These are phyloP conservation scores for Propithecus coquereli DNA, from an alignment of 2,113 vertebrate genomes.

Conservation along the genomic window DNA sequence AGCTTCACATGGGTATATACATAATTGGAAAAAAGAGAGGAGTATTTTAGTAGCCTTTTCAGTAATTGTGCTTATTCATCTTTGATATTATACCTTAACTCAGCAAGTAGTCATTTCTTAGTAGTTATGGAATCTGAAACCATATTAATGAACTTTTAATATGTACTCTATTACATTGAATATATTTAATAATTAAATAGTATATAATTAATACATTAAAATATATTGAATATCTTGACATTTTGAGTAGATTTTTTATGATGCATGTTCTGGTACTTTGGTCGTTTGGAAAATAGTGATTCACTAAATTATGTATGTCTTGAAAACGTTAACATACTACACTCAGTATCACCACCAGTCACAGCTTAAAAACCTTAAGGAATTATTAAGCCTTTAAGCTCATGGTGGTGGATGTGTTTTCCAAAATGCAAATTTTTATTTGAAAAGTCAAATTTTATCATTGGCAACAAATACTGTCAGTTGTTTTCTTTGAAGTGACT, in stretches of 20 bases:
- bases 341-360: neutral
- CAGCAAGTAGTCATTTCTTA: neutral
- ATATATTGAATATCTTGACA: neutral
- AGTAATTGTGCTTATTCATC: neutral
- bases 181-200: no score
- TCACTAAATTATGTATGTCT: neutral
- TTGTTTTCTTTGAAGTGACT: neutral
- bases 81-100: neutral
- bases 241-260: neutral
- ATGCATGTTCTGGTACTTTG: neutral
- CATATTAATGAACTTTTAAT: neutral
- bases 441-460: neutral
- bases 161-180: neutral
- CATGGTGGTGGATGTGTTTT: neutral
- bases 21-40: neutral
- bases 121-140: neutral
- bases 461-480: neutral
- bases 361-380: neutral
- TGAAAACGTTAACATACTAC: neutral
- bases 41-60: constrained; percentile 24
- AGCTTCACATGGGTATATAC: neutral
- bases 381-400: neutral
- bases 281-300: neutral
- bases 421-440: neutral
- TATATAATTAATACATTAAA: neutral